Evolutionary conservation across 2,797 vertebrate species (phyloP).

Genomic region (Perodicticus potto): DNA sequence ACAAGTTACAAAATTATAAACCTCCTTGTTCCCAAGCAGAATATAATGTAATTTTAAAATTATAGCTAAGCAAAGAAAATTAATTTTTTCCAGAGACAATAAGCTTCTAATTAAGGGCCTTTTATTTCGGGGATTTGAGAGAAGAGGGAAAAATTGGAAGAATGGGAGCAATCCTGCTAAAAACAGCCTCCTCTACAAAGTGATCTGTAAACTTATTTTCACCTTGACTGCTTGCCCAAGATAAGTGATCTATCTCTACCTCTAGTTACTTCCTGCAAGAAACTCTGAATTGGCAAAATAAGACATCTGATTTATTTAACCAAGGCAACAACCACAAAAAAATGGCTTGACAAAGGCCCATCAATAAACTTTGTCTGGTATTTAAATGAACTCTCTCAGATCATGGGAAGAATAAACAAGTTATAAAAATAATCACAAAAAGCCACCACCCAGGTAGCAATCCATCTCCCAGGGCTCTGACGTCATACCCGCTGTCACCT

Average conservation of each 20-base stretch:
- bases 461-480: slow-evolving; percentile 23
- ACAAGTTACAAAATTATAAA: slow-evolving; percentile 15
- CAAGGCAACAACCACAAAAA: slow-evolving; percentile 72
- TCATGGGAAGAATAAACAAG: slow-evolving; percentile 71
- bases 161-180: not conserved
- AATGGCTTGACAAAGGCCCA: slow-evolving; percentile 41
- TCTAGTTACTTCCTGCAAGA: slow-evolving; percentile 36
- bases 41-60: slow-evolving; percentile 51
- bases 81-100: slow-evolving; percentile 39
- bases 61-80: slow-evolving; percentile 22
- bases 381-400: slow-evolving; percentile 71
- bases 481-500: not conserved
- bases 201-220: not conserved
- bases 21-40: not conserved
- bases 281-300: slow-evolving; percentile 63
- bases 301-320: slow-evolving; percentile 61
- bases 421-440: slow-evolving; percentile 72
- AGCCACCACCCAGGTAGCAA: slow-evolving; percentile 37
- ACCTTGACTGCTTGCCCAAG: not conserved
- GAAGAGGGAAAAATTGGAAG: not conserved
- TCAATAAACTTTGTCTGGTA: slow-evolving; percentile 70
- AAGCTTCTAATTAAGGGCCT: slow-evolving; percentile 50
- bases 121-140: not conserved
- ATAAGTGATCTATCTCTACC: not conserved
- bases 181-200: not conserved